phyloP scores from a whole-genome alignment of 2,113 vertebrate species.

The Boulengeromyrus knoepffleri region DNA sequence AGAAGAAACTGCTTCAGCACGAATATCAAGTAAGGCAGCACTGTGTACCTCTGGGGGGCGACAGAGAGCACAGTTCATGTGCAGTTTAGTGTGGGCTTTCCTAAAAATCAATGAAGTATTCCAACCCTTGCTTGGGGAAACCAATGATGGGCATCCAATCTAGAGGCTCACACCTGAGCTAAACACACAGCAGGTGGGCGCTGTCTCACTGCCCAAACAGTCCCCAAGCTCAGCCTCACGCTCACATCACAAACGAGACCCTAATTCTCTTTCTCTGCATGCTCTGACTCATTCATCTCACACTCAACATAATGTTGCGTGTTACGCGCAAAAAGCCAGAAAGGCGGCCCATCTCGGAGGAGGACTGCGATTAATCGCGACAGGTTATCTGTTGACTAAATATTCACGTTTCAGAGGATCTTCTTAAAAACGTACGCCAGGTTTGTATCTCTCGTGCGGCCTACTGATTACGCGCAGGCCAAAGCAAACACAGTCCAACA shows the following conservation, averaged over 20 bases:
- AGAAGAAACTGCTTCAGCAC: slow-evolving; percentile 75
- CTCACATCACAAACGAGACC: background rate
- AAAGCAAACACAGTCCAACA: background rate
- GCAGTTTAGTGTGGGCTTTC: background rate
- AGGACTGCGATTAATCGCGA: background rate
- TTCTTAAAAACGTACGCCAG: background rate
- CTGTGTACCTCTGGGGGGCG: slow-evolving; percentile 58
- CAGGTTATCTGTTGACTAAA: background rate
- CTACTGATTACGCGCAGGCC: background rate
- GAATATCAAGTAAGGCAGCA: slow-evolving; percentile 75
- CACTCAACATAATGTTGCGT: background rate
- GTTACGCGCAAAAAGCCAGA: background rate
- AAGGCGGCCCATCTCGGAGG: background rate
- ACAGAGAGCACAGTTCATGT: background rate
- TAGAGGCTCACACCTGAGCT: background rate
- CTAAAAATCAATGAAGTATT: background rate
- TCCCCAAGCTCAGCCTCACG: background rate
- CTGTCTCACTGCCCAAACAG: background rate
- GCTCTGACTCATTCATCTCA: background rate
- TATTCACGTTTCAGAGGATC: background rate
- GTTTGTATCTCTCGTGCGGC: too few species aligned
- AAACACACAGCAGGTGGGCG: background rate
- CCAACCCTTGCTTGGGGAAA: background rate
- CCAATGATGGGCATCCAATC: background rate
- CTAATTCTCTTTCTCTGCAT: background rate